A percentile compares a stretch with the other conserved stretches of the same genome.
Evolutionary conservation across 2,888 invertebrate species (phyloP).

Genomic region (Cheilosia scutellata): DNA sequence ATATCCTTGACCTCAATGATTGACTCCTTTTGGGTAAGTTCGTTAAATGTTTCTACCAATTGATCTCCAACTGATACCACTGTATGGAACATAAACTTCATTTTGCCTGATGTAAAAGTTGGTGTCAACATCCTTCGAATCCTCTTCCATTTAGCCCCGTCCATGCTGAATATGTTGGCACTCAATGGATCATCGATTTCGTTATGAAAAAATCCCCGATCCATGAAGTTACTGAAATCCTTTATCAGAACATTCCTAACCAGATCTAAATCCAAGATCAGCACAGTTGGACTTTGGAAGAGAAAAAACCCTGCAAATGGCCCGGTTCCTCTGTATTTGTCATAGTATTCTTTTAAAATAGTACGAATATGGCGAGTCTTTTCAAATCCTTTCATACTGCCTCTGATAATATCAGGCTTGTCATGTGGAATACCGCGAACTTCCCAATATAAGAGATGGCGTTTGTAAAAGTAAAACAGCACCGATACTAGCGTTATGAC

Average conservation of each 20-base stretch:
- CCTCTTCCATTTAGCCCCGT: constrained; percentile 82
- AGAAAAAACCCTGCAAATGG: constrained; percentile 82
- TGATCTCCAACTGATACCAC: constrained; percentile 79
- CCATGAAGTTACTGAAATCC: constrained; percentile 80
- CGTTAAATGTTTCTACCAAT: constrained; percentile 17
- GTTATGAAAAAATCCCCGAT: constrained; percentile 81
- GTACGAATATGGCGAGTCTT: constrained; percentile 77
- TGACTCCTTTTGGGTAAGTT: constrained; percentile 56
- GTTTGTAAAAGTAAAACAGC: not conserved
- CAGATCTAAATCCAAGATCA: constrained; percentile 81
- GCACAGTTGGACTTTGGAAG: constrained; percentile 78
- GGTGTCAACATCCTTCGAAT: constrained; percentile 80
- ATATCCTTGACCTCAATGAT: constrained; percentile 83
- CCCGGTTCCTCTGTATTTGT: constrained; percentile 77
- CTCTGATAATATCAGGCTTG: constrained; percentile 75
- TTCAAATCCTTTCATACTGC: constrained; percentile 74
- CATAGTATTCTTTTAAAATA: constrained; percentile 78
- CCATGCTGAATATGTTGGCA: constrained; percentile 82
- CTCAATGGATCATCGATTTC: constrained; percentile 82
- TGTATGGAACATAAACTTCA: constrained; percentile 79
- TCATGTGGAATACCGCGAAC: constrained; percentile 77
- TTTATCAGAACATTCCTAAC: constrained; percentile 79
- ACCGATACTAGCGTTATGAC: not conserved
- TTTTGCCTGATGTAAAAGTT: constrained; percentile 79
- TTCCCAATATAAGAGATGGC: constrained; percentile 75